These are phyloP conservation scores for Dromius quadrimaculatus DNA, from an alignment of 2,888 invertebrate species.

Conservation along the genomic window DNA sequence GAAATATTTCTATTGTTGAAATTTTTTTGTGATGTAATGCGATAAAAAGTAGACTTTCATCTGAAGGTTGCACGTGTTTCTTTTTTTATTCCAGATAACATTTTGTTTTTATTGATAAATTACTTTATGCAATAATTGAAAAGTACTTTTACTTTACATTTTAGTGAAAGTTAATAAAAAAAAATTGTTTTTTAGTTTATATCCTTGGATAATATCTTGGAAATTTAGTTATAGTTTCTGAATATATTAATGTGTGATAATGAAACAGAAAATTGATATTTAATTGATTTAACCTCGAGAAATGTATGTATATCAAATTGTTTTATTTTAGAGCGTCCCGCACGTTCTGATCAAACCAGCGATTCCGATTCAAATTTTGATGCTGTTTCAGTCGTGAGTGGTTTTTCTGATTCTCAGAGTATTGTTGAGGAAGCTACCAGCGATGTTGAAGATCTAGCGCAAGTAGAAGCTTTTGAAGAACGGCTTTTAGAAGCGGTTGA, in stretches of 20 bases:
- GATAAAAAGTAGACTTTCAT: neutral
- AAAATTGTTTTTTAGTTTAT: too few species aligned
- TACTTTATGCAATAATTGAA: too few species aligned
- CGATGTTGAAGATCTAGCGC: conserved; percentile 70
- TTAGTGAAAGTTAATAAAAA: too few species aligned
- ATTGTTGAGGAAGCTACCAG: conserved; percentile 64
- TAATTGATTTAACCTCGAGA: neutral
- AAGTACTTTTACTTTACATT: too few species aligned
- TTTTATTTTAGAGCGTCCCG: conserved; percentile 57
- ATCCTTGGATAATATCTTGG: too few species aligned
- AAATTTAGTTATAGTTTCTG: too few species aligned
- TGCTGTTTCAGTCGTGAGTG: conserved; percentile 85
- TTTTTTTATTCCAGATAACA: neutral
- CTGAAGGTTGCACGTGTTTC: conserved; percentile 11
- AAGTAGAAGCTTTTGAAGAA: conserved; percentile 86
- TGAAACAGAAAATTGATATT: too few species aligned
- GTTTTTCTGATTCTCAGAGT: conserved; percentile 81
- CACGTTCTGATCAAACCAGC: conserved; percentile 62
- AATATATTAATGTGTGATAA: too few species aligned
- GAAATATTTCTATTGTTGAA: too few species aligned
- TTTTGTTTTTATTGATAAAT: too few species aligned
- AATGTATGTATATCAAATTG: conserved; percentile 26
- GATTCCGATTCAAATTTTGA: conserved; percentile 85
- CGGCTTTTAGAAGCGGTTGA: conserved; percentile 90
- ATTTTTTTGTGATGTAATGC: neutral